These are phyloP conservation scores for Sebastes reedi DNA, from an alignment of 2,797 vertebrate genomes.

Conservation along the genomic window DNA sequence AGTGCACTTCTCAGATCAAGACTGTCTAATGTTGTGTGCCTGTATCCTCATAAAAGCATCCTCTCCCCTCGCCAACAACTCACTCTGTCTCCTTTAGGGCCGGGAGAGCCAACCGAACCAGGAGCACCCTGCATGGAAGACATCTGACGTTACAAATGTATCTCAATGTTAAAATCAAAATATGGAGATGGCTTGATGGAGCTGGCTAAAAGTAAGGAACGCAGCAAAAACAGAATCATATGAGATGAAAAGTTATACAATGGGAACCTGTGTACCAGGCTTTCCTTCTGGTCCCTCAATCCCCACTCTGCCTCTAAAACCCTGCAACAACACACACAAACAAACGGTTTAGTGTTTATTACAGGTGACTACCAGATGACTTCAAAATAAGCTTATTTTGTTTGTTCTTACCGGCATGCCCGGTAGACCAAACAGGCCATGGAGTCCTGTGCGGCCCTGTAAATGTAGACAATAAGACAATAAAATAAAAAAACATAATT, in stretches of 20 bases:
- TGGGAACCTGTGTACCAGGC: conserved; percentile 94
- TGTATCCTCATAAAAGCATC: not conserved
- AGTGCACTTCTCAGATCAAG: not conserved
- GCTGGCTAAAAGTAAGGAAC: not conserved
- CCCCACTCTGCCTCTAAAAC: conserved; percentile 79
- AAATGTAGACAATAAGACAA: conserved; percentile 6
- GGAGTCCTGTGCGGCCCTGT: conserved; percentile 85
- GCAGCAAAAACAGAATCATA: conserved; percentile 15
- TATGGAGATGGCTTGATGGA: not conserved
- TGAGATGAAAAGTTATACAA: conserved; percentile 77
- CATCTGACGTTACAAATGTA: not conserved
- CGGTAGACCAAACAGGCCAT: conserved; percentile 81
- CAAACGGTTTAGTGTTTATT: not conserved
- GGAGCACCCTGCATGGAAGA: conserved; percentile 71
- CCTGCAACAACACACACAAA: conserved; percentile 73
- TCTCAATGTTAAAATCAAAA: not conserved
- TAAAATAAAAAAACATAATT: not conserved
- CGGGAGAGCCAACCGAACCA: conserved; percentile 71
- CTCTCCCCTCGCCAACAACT: conserved; percentile 51
- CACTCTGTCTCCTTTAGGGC: conserved; percentile 77
- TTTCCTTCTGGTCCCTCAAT: conserved; percentile 88
- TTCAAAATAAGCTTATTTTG: not conserved
- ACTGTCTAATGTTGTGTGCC: not conserved
- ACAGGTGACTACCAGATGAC: not conserved
- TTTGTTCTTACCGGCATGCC: conserved; percentile 78